phyloP scores from a whole-genome alignment of 2,797 vertebrate genomes.

The Eupleurogrammus muticus region DNA sequence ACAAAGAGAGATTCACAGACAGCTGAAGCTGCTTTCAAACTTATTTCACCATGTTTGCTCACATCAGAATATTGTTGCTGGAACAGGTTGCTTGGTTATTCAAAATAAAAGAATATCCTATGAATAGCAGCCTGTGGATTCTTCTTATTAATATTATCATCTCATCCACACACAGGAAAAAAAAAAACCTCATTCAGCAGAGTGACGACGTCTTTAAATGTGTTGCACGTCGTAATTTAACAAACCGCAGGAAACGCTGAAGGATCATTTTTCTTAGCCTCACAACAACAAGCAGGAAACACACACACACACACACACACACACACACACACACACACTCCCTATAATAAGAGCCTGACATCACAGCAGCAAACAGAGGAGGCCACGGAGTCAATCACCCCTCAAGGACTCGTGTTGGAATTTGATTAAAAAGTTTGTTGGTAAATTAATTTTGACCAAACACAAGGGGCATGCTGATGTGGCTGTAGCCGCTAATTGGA shows the following conservation, averaged over 20 bases:
- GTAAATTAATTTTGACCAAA: constrained; percentile 74
- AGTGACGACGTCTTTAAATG: constrained; percentile 11
- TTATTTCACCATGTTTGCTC: not conserved
- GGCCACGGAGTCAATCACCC: constrained; percentile 28
- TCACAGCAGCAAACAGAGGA: constrained; percentile 8
- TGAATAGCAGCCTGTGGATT: constrained; percentile 5
- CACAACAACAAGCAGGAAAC: constrained; percentile 10
- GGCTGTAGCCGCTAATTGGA: constrained; percentile 68
- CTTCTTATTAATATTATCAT: too few species aligned
- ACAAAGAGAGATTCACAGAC: not conserved
- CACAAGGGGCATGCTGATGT: constrained; percentile 68
- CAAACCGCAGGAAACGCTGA: constrained; percentile 47
- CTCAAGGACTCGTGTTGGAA: constrained; percentile 51
- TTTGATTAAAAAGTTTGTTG: constrained; percentile 77
- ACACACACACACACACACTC: too few species aligned
- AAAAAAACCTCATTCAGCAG: constrained; percentile 30
- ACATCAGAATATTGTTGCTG: not conserved
- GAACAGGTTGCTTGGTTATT: constrained; percentile 6
- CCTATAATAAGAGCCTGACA: constrained; percentile 7
- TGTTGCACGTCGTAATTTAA: constrained; percentile 46
- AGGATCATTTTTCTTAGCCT: constrained; percentile 56
- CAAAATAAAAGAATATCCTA: not conserved
- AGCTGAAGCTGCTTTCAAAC: constrained; percentile 6
- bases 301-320: too few species aligned
- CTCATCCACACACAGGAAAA: constrained; percentile 5